phyloP scores from a whole-genome alignment of 1,140 invertebrate genomes.

The Oedothorax gibbosus region DNA sequence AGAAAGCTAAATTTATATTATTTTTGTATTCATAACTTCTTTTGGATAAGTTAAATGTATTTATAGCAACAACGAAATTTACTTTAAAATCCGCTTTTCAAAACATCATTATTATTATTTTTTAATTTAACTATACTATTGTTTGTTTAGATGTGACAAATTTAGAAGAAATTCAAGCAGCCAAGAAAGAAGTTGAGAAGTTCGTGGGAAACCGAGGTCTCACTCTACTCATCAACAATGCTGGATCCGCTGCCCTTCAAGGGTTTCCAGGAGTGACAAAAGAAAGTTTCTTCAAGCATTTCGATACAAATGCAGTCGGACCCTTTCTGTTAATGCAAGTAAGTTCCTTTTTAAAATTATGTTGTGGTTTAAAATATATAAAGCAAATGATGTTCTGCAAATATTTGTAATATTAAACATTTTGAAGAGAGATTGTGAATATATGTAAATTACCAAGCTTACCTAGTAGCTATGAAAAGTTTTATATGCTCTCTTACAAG shows the following conservation, averaged over 20 bases:
- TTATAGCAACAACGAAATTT: no score
- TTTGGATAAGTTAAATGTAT: no score
- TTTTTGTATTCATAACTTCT: not conserved
- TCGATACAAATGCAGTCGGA: slow-evolving; percentile 11
- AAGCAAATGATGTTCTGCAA: no score
- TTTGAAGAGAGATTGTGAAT: no score
- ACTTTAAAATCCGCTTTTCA: not conserved
- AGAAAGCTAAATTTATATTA: not conserved
- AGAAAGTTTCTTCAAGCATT: not conserved
- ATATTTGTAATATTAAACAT: no score
- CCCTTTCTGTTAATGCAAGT: slow-evolving; percentile 25
- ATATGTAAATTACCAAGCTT: no score
- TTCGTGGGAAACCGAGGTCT: not conserved
- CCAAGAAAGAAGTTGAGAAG: not conserved
- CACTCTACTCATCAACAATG: slow-evolving; percentile 23
- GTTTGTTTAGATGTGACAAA: slow-evolving; percentile 21
- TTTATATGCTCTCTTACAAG: no score
- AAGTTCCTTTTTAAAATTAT: not conserved
- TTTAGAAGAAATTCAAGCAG: not conserved
- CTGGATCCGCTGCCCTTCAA: not conserved
- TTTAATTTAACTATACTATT: not conserved
- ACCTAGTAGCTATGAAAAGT: no score
- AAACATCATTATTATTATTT: not conserved
- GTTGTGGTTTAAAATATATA: no score
- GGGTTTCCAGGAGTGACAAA: not conserved